These are phyloP conservation scores for Paragorgia papillata DNA, from an alignment of 92 coral and sea anemone species.

Conservation along the genomic window DNA sequence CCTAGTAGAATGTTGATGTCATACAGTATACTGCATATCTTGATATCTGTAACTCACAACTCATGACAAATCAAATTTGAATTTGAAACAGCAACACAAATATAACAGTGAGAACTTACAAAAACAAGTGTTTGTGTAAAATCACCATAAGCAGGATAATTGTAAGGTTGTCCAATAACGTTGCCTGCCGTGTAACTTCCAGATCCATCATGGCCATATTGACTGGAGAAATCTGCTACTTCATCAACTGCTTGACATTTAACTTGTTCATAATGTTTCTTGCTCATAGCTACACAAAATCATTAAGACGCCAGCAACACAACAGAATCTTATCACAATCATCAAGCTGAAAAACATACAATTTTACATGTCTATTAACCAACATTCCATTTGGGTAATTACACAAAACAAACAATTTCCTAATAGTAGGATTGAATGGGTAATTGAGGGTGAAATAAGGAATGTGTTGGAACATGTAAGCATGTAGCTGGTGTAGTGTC, in stretches of 20 bases:
- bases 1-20: no score
- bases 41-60: no score
- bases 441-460: no score
- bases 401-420: no score
- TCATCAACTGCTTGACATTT: constrained; percentile 60
- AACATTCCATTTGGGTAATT: no score
- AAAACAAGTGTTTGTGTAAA: constrained; percentile 92
- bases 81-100: constrained; percentile 2
- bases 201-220: constrained; percentile 72
- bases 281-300: constrained; percentile 1
- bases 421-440: no score
- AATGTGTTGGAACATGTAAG: no score
- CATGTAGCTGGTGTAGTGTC: no score
- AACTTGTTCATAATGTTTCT: background rate
- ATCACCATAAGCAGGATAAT: constrained; percentile 89
- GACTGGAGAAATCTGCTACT: constrained; percentile 81
- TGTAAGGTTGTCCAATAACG: constrained; percentile 71
- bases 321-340: background rate
- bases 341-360: background rate
- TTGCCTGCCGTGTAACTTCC: constrained; percentile 75
- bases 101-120: constrained; percentile 56
- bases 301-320: background rate
- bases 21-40: no score
- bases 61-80: no score
- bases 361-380: no score